Conservation (phyloP, 2,113 vertebrate genomes). For the Andinoacara biseriatus region DNA sequence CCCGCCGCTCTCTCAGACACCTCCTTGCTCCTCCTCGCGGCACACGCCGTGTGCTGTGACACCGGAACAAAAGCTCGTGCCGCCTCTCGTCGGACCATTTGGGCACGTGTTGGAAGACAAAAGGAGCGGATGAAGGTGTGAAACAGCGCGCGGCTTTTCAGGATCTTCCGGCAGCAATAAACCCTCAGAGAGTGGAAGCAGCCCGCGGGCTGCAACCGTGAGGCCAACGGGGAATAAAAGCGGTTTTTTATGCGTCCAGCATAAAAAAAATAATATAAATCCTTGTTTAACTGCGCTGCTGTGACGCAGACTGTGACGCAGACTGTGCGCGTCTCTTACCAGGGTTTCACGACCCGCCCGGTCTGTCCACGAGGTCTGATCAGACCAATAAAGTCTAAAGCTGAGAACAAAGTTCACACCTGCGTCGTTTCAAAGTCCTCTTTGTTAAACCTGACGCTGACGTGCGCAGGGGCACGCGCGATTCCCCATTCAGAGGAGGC, state of each 20-base stretch:
- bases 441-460: background rate
- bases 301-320: background rate
- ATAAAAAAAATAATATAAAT: too few species aligned
- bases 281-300: background rate
- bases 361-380: background rate
- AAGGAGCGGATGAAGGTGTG: slow-evolving; percentile 8
- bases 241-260: too few species aligned
- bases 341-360: too few species aligned
- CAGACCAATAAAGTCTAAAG: background rate
- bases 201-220: background rate
- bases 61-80: slow-evolving; percentile 66
- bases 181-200: background rate
- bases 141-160: background rate
- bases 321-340: too few species aligned
- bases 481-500: background rate
- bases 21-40: slow-evolving; percentile 19
- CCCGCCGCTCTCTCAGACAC: background rate
- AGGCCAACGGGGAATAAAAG: too few species aligned
- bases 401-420: background rate
- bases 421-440: background rate
- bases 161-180: background rate
- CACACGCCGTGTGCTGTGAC: slow-evolving; percentile 52
- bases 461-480: background rate
- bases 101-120: slow-evolving; percentile 64
- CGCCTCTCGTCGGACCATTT: slow-evolving; percentile 56